Percentiles rank a stretch among this genome's conserved stretches.
Conservation (phyloP, 1,140 invertebrate genomes). For the Caerostris extrusa region DNA sequence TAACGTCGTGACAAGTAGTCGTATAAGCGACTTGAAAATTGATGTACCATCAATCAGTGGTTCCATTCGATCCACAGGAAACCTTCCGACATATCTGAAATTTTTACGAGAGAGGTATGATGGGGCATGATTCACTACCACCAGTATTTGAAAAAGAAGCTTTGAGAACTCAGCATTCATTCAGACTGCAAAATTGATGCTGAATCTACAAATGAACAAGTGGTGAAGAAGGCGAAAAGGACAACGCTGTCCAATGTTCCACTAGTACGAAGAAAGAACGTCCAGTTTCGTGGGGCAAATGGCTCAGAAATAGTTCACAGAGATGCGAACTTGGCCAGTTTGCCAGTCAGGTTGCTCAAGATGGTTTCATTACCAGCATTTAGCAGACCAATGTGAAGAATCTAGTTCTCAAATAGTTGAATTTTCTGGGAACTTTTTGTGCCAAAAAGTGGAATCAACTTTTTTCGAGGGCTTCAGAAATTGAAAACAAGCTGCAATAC, state of each 20-base stretch:
- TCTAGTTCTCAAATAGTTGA: background rate
- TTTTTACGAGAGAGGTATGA: slow-evolving; percentile 30
- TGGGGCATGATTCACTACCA: slow-evolving; percentile 41
- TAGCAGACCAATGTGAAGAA: background rate
- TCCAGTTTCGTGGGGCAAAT: slow-evolving; percentile 46
- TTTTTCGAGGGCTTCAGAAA: background rate
- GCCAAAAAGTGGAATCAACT: background rate
- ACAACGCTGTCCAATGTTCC: background rate
- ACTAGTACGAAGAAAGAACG: slow-evolving; percentile 56
- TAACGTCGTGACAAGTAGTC: background rate
- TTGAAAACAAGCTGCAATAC: background rate
- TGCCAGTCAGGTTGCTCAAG: slow-evolving; percentile 65
- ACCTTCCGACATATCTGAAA: slow-evolving; percentile 3
- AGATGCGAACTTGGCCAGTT: slow-evolving; percentile 63
- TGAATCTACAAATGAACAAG: background rate
- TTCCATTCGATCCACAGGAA: slow-evolving; percentile 5
- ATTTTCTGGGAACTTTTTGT: background rate
- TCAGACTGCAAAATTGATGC: background rate
- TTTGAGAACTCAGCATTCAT: background rate
- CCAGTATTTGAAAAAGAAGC: slow-evolving; percentile 65
- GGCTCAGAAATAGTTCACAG: slow-evolving; percentile 53
- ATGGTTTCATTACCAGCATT: slow-evolving; percentile 41
- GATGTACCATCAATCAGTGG: background rate
- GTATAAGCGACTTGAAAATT: background rate
- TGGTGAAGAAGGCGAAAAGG: background rate